Percentiles rank a stretch among this genome's conserved stretches.
phyloP scores from a whole-genome alignment of 2,888 invertebrate species.

The Saturnia japonica region DNA sequence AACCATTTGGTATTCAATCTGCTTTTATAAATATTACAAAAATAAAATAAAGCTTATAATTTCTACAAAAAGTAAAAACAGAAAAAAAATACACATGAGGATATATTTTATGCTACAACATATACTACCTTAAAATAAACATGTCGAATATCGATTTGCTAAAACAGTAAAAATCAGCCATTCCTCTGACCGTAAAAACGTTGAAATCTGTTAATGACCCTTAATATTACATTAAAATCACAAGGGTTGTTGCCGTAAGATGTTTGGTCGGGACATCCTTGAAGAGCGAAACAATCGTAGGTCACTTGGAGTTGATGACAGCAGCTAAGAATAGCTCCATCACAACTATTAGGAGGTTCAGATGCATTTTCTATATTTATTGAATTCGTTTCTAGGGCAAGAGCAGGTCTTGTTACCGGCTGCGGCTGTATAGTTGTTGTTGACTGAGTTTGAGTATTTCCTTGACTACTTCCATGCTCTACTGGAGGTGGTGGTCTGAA shows the following conservation, averaged over 20 bases:
- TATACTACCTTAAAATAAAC: not conserved
- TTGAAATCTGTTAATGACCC: conserved; percentile 55
- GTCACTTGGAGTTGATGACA: conserved; percentile 56
- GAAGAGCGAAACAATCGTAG: conserved; percentile 56
- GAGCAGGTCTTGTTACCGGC: conserved; percentile 22
- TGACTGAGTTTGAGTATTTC: conserved; percentile 28
- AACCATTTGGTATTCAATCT: not conserved
- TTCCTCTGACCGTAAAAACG: conserved; percentile 51
- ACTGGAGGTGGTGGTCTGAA: conserved; percentile 53
- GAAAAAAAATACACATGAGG: not conserved
- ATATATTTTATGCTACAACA: not conserved
- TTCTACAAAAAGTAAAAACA: not conserved
- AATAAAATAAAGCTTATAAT: not conserved
- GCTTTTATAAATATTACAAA: not conserved
- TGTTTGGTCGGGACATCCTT: conserved; percentile 73
- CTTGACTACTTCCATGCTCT: conserved; percentile 56
- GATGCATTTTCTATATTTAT: conserved; percentile 10
- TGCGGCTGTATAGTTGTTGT: conserved; percentile 25
- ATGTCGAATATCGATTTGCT: not conserved
- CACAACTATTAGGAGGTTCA: conserved; percentile 50
- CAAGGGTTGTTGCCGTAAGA: conserved; percentile 59
- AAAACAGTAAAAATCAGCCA: conserved; percentile 31
- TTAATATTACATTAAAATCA: conserved; percentile 47
- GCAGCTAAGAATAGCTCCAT: conserved; percentile 61
- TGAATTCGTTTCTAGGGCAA: not conserved